Percentiles rank a stretch among this genome's conserved stretches.
phyloP scores from a whole-genome alignment of 2,797 vertebrate species.

The Spinus olivaceus region DNA sequence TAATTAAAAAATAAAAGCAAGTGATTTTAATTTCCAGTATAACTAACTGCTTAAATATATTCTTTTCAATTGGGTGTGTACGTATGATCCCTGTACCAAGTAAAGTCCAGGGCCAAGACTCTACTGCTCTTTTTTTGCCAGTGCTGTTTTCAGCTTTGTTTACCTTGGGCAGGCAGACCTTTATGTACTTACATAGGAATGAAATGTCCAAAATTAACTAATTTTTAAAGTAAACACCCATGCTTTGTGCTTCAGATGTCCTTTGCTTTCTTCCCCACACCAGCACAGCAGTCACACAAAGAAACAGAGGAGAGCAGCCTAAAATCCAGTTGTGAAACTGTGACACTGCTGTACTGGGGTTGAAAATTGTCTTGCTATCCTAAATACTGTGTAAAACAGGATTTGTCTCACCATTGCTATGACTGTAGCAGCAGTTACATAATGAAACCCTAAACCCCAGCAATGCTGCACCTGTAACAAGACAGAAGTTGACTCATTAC shows the following conservation, averaged over 20 bases:
- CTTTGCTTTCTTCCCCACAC: not conserved
- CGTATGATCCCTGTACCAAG: not conserved
- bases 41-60: not conserved
- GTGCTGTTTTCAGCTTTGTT: not conserved
- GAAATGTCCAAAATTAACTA: not conserved
- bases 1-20: slow-evolving; percentile 11
- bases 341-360: not conserved
- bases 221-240: not conserved
- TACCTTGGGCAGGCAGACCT: not conserved
- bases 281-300: not conserved
- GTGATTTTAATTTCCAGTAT: slow-evolving; percentile 3
- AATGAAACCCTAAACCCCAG: slow-evolving; percentile 29
- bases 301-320: not conserved
- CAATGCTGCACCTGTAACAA: slow-evolving; percentile 31
- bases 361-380: not conserved
- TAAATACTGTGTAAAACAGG: slow-evolving; percentile 21
- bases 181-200: not conserved
- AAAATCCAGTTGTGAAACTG: not conserved
- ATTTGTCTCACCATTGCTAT: slow-evolving; percentile 13
- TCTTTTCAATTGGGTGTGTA: not conserved
- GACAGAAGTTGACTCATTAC: slow-evolving; percentile 49
- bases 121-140: not conserved
- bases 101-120: not conserved
- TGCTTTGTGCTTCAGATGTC: not conserved
- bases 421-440: slow-evolving; percentile 34